Base-by-base conservation (phyloP, 2,113 vertebrate species). In the Indicator indicator region DNA sequence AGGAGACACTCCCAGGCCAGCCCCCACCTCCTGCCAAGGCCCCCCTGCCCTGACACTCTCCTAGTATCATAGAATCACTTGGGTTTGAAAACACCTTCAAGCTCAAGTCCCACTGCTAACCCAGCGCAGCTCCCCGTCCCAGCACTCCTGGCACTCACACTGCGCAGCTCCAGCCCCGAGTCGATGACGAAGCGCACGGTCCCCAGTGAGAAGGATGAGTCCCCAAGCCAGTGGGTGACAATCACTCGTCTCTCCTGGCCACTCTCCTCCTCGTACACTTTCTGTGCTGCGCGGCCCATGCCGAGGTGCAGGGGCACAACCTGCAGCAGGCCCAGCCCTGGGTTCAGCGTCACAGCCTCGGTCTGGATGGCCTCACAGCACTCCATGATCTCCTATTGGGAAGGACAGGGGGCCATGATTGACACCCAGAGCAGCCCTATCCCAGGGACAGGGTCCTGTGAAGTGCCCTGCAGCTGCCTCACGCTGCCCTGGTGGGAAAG, bases 131-230 rank as follows among this genome's bases (percentile, higher is more conserved):
- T 17, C 50, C 55, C 46, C 0, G 0, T 10, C 63, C 56, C 1
- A 3, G 15, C 18, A 6, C 8, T 14, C 26, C 38, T 2, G 2
- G 42, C 59, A 98, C 99, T 99, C 97, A 99, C 99, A 3, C 97
- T 99, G 96, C 98, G 98, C 76, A 99, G 98, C 92, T 99, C 99
- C 82, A 99, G 94, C 46, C 99, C 99, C 0, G 98, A 97, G 97
- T 99, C 99, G 3, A 99, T 97, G 95, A 99, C 97, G 2, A 98
- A 99, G 93, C 97, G 98, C 52, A 99, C 89, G 6, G 88, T 95
- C 3, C 95, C 97, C 92, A 99, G 93, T 1, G 99, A 99, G 97
- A 99, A 99, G 71, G 99, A 99, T 0, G 98, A 98, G 83, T 99
- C 99, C 1, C 98, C 99, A 1, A 99, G 96, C 62, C 98, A 84